Base-by-base conservation (phyloP, 2,888 invertebrate genomes). In the Serrognathus titanus region DNA sequence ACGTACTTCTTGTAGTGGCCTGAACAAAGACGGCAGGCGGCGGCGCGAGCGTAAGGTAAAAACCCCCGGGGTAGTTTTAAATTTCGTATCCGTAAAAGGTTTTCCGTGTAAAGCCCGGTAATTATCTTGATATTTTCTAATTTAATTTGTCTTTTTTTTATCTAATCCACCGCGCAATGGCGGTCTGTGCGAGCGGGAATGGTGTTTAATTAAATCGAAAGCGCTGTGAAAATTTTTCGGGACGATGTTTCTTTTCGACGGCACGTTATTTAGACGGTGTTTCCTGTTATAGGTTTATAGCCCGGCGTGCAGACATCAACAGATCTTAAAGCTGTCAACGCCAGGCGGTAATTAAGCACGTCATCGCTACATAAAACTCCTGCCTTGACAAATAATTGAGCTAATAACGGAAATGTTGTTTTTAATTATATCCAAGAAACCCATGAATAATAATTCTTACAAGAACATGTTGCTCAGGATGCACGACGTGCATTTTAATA, bases 51-150 rank as follows among this genome's bases (percentile, higher is more conserved):
- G 24, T 31, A 31, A 31, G 24, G 24, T 31, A 31, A 31, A 31
- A 31, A 31, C 24, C 24, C 24, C 24, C 24, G 13, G 48, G 48
- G 48, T 48, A 12, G 48, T 48, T 48, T 16, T 37, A 48, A 36
- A 37, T 36, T 13, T 7, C 12, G 48, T 37, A 48, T 48, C 48
- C 37, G 36, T 48, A 48, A 48, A 48, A 48, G 48, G 48, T 48
- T 48, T 48, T 36, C 37, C 48, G 38, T 48, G 48, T 48, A 37
- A 37, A 8, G 37, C 37, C 37, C 20, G 37, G 35, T 48, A 48
- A 48, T 48, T 48, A 48, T 37, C 35, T 31, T 35, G 37, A 48
- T 48, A 37, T 37, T 35, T 37, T 48, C 35, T 48, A 48, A 48
- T 48, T 48, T 48, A 12, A 37, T 48, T 48, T 35, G 37, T 13